Percentiles rank a stretch among this genome's conserved stretches.
Conservation (phyloP, 1,140 invertebrate species). For the Platorchestia sp. region DNA sequence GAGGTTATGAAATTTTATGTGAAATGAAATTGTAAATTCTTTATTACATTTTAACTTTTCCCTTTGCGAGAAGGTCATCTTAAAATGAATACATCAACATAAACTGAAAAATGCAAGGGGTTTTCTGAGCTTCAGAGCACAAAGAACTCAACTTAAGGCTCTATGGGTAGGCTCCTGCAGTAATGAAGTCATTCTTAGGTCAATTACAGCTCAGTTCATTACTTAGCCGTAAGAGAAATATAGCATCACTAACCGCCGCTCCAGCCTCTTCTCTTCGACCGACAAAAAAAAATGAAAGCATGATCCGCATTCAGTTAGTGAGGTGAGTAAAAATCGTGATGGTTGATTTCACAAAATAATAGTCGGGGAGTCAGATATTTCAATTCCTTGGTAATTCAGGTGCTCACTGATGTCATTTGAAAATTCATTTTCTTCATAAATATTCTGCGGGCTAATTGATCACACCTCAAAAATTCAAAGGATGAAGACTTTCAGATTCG, state of each 20-base stretch:
- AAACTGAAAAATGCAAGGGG: background rate
- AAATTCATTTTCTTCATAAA: background rate
- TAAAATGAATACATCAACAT: background rate
- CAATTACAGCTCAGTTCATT: constrained; percentile 28
- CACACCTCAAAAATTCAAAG: no score
- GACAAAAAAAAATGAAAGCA: background rate
- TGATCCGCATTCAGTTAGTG: background rate
- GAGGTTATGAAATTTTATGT: no score
- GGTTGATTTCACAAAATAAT: background rate
- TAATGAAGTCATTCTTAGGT: constrained; percentile 51
- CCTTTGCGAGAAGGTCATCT: background rate
- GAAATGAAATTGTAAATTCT: no score
- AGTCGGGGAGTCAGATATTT: no score
- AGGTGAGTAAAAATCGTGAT: background rate
- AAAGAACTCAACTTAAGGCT: background rate
- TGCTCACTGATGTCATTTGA: background rate
- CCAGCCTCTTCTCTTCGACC: background rate
- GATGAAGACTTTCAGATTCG: no score
- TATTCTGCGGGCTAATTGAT: background rate
- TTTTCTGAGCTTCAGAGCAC: background rate
- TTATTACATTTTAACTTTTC: background rate
- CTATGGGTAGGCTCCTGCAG: background rate
- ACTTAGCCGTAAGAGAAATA: constrained; percentile 18
- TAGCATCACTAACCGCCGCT: background rate
- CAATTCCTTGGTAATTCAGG: background rate